Conservation (phyloP, 2,797 vertebrate species). For the Cirrhinus molitorella region DNA sequence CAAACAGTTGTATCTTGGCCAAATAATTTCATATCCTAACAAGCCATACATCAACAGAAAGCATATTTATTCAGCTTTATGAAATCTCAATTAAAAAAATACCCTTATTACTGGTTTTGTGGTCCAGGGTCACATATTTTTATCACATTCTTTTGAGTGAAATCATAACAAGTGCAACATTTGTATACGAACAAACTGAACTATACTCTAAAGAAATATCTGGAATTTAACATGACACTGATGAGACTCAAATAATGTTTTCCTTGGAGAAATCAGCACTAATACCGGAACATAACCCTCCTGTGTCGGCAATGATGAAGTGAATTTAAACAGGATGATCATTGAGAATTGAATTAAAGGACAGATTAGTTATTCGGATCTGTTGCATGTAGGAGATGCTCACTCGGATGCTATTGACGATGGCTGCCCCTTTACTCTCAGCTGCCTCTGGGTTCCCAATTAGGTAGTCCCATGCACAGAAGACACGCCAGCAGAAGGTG, state of each 20-base stretch:
- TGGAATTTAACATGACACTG: not conserved
- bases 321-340: slow-evolving; percentile 50
- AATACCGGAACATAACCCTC: slow-evolving; percentile 47
- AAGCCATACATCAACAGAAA: too few species aligned
- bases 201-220: not conserved
- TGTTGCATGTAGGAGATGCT: slow-evolving; percentile 56
- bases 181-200: not conserved
- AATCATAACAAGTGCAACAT: not conserved
- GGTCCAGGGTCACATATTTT: not conserved
- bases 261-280: slow-evolving; percentile 49
- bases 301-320: slow-evolving; percentile 17
- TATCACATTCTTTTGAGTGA: not conserved
- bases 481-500: slow-evolving; percentile 97
- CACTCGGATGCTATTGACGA: slow-evolving; percentile 96
- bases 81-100: too few species aligned
- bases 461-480: slow-evolving; percentile 98
- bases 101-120: too few species aligned
- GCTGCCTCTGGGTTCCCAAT: slow-evolving; percentile 97
- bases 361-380: not conserved
- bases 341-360: slow-evolving; percentile 37
- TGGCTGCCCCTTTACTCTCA: slow-evolving; percentile 96
- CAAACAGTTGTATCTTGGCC: too few species aligned
- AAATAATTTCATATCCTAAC: too few species aligned
- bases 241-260: slow-evolving; percentile 24
- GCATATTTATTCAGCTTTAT: too few species aligned